Evolutionary conservation across 2,113 vertebrate species (phyloP).

Genomic region (Indicator indicator): DNA sequence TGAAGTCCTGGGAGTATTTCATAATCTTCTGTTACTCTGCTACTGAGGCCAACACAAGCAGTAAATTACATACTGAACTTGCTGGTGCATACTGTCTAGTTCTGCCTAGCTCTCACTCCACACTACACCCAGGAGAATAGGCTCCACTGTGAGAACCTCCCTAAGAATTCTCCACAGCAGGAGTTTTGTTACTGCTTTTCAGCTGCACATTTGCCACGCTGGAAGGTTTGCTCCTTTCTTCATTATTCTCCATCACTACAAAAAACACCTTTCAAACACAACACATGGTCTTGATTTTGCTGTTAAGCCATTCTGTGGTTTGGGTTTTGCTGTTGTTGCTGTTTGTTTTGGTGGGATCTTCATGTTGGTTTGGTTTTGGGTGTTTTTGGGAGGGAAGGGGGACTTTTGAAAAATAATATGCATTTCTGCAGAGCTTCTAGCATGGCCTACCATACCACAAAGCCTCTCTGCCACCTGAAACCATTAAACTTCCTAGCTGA

Average conservation of each 20-base stretch:
- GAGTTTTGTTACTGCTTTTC: background rate
- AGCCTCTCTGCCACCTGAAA: background rate
- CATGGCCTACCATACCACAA: background rate
- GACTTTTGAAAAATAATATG: background rate
- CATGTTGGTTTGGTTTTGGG: background rate
- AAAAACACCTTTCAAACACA: background rate
- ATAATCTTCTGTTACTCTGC: background rate
- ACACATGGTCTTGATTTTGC: background rate
- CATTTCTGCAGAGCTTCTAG: background rate
- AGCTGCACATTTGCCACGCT: background rate
- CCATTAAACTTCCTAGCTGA: background rate
- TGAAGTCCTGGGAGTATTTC: background rate
- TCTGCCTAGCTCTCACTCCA: background rate
- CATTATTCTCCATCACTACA: background rate
- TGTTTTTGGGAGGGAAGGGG: background rate
- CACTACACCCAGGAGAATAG: background rate
- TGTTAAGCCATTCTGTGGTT: background rate
- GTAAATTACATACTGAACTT: background rate
- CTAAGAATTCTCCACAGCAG: background rate
- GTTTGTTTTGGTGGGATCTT: background rate
- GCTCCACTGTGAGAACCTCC: background rate
- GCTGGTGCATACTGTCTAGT: background rate
- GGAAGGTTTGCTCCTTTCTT: background rate
- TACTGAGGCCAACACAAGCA: background rate
- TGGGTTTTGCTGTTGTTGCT: too few species aligned